Percentiles rank a stretch among this genome's conserved stretches.
phyloP scores from a whole-genome alignment of 2,888 invertebrate genomes.

The Drosophila stalkeri region DNA sequence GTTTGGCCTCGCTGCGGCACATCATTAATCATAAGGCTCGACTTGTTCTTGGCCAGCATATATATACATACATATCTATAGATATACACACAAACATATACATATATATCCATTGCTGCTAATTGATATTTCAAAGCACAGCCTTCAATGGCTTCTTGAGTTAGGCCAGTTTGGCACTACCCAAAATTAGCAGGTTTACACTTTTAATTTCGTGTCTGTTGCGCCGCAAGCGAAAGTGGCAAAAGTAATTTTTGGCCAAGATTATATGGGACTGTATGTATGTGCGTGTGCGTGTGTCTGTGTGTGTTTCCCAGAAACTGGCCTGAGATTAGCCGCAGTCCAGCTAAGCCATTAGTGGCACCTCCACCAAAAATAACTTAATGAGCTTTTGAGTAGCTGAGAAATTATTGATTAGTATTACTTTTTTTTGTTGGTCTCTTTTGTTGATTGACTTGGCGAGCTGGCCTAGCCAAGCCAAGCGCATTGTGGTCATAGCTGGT shows the following conservation, averaged over 20 bases:
- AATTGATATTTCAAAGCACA: conserved; percentile 66
- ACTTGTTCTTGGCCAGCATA: conserved; percentile 38
- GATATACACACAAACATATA: not conserved
- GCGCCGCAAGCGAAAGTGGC: conserved; percentile 71
- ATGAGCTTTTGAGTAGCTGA: conserved; percentile 73
- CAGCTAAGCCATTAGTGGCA: conserved; percentile 44
- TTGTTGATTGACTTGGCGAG: conserved; percentile 20
- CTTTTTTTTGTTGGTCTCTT: conserved; percentile 15
- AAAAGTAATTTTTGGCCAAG: conserved; percentile 10
- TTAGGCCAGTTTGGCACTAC: conserved; percentile 28
- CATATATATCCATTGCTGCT: conserved; percentile 29
- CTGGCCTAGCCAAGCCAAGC: conserved; percentile 14
- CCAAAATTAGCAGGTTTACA: conserved; percentile 68
- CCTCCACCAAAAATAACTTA: conserved; percentile 52
- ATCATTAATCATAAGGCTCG: conserved; percentile 62
- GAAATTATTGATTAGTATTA: conserved; percentile 68
- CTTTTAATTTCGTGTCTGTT: conserved; percentile 67
- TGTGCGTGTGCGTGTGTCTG: not conserved
- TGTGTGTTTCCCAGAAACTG: conserved; percentile 23
- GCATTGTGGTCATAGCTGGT: conserved; percentile 40
- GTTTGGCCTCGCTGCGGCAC: conserved; percentile 35
- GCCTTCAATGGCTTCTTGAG: conserved; percentile 9
- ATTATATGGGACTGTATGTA: not conserved
- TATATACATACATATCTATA: not conserved
- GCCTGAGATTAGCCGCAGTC: conserved; percentile 30